phyloP scores from a whole-genome alignment of 2,888 invertebrate genomes.

The Tetranychus truncatus region DNA sequence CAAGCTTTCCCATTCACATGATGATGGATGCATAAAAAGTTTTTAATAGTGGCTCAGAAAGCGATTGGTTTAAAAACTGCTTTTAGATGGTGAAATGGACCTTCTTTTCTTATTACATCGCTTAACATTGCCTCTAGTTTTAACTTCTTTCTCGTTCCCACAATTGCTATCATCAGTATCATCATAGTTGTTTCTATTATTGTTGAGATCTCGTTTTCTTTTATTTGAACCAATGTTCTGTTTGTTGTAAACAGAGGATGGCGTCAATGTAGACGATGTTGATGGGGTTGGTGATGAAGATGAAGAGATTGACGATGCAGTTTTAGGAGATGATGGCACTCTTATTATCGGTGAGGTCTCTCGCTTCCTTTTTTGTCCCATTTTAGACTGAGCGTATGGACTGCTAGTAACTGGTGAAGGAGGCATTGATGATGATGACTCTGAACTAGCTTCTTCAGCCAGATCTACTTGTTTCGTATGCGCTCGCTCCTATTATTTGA shows the following conservation, averaged over 20 bases:
- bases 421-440: background rate
- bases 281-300: background rate
- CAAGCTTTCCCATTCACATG: too few species aligned
- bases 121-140: too few species aligned
- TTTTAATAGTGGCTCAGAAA: too few species aligned
- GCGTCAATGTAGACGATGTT: background rate
- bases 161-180: background rate
- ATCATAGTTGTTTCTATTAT: background rate
- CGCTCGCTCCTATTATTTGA: conserved; percentile 16
- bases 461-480: conserved; percentile 18
- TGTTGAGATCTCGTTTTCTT: background rate
- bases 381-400: background rate
- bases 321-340: background rate
- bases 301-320: background rate
- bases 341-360: background rate
- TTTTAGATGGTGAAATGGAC: too few species aligned
- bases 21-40: too few species aligned
- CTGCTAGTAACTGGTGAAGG: background rate
- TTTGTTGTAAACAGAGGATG: background rate
- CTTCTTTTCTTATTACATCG: too few species aligned
- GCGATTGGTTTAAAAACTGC: too few species aligned
- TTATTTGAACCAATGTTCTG: background rate
- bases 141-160: background rate
- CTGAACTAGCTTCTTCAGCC: conserved; percentile 8
- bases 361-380: background rate